Base-by-base conservation (phyloP, 2,113 vertebrate genomes). In the Passer domesticus region DNA sequence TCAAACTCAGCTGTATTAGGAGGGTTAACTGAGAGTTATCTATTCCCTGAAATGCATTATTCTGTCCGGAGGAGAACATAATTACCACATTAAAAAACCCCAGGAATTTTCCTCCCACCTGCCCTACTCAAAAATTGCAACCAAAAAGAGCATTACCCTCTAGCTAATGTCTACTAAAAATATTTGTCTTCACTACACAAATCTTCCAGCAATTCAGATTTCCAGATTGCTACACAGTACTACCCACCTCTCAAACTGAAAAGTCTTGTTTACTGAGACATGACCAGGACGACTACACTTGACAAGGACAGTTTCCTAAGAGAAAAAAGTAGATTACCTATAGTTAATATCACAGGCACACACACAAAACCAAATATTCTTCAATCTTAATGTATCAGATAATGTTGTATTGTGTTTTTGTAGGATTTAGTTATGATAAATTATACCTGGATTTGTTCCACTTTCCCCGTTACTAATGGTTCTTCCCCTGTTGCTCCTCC, bases 241-340 rank as follows among this genome's bases (percentile, higher is more conserved):
- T 58, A 96, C 97, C 21, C 46, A 98, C 97, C 98, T 98, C 79
- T 98, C 98, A 96, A 97, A 98, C 37, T 83, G 89, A 43, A 97
- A 98, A 6, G 70, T 97, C 94, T 96, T 97, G 33, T 96, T 95
- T 60, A 96, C 22, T 33, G 69, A 13, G 58, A 94, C 69, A 55
- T 97, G 97, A 39, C 97, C 96, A 35, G 97, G 94, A 53, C 90
- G 95, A 47, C 19, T 76, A 43, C 95, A 97, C 55, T 85, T 97
- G 67, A 98, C 95, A 74, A 97, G 74, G 80, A 98, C 33, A 0
- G 97, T 98, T 95, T 98, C 98, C 98, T 98, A 77, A 52, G 1
- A 79, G 58, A 33, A 94, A 31, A 94, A 83, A 74, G 21, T 62
- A 84, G 74, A 89, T 83, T 17, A 43, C 9, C 56, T 23, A 47